Evolutionary conservation across 2,888 invertebrate genomes (phyloP), one percentile per base, ranked within the genome.

Genomic region (Callyntrura guangdongensis): DNA sequence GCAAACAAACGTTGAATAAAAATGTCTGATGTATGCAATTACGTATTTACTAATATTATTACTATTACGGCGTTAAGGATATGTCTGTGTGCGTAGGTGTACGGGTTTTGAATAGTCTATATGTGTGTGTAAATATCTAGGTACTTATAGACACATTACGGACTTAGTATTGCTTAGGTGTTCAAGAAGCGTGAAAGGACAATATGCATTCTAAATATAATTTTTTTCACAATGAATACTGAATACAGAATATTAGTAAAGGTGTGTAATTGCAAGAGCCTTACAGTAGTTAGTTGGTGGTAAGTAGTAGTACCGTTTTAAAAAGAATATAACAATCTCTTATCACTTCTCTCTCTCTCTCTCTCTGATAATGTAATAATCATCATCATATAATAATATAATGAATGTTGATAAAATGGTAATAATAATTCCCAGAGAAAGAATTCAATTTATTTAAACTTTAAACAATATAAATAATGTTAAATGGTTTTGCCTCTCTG

Each of bases 181-280:
- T 27, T 79, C 56, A 79, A 36, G 17, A 56, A 79, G 79, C 79
- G 79, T 79, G 56, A 79, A 79, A 53, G 5, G 79, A 17, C 36
- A 36, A 36, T 36, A 56, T 79, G 79, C 79, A 79, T 56, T 79
- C 56, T 79, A 79, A 79, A 79, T 79, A 22, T 27, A 36, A 36
- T 27, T 25, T 79, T 79, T 79, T 59, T 56, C 12, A 79, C 56
- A 79, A 79, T 77, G 22, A 22, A n/a, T 69, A 69, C 5, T n/a
- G 9, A n/a, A 14, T 17, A 27, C 27, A 53, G 11, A 20, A 12
- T 53, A 25, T 49, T 53, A 77, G 49, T 20, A 25, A 53, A 77
- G 22, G 49, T 11, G 49, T n/a, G 53, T 12, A 36, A 36, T 4
- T 4, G 36, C 3, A 36, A 36, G 53, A 53, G 53, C 53, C 11